Evolutionary conservation across 2,113 vertebrate genomes (phyloP).

Genomic region (Lethenteron reissneri): DNA sequence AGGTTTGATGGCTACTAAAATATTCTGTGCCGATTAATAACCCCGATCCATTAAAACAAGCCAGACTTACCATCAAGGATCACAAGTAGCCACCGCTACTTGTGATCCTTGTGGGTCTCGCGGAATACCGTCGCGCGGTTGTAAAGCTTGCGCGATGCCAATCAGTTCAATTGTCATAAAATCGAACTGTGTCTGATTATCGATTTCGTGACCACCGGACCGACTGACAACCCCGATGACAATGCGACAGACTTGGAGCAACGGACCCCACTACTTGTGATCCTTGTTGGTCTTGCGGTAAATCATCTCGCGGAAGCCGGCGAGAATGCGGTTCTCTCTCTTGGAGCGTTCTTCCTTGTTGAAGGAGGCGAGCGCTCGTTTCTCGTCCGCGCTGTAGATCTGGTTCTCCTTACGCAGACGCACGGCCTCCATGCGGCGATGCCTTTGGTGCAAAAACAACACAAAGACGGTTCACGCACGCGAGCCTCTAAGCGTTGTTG

Average conservation of each 20-base stretch:
- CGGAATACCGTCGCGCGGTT: constrained; percentile 78
- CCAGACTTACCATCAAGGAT: too few relatives aligned
- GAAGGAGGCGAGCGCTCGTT: constrained; percentile 78
- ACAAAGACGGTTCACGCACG: too few relatives aligned
- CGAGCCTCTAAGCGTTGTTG: too few relatives aligned
- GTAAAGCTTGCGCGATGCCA: too few relatives aligned
- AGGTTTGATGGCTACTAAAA: too few relatives aligned
- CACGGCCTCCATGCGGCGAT: constrained; percentile 92
- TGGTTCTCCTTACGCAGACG: constrained; percentile 97
- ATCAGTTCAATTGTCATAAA: too few relatives aligned
- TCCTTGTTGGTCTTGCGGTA: constrained; percentile 68
- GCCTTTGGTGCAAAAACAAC: constrained; percentile 23
- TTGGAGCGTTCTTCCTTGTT: constrained; percentile 90
- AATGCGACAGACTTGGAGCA: too few relatives aligned
- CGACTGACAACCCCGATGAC: too few relatives aligned
- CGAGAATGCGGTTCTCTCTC: constrained; percentile 84
- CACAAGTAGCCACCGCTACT: neutral
- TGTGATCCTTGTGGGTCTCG: constrained; percentile 41
- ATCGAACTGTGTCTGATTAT: too few relatives aligned
- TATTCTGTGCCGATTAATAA: too few relatives aligned
- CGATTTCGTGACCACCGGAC: too few relatives aligned
- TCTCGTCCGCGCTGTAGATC: constrained; percentile 89
- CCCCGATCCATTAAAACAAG: too few relatives aligned
- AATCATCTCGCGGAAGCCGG: constrained; percentile 89
- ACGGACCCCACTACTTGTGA: neutral